A percentile compares a stretch with the other conserved stretches of the same genome.
Conservation (phyloP, 1,140 invertebrate species). For the Leptinotarsa texana region DNA sequence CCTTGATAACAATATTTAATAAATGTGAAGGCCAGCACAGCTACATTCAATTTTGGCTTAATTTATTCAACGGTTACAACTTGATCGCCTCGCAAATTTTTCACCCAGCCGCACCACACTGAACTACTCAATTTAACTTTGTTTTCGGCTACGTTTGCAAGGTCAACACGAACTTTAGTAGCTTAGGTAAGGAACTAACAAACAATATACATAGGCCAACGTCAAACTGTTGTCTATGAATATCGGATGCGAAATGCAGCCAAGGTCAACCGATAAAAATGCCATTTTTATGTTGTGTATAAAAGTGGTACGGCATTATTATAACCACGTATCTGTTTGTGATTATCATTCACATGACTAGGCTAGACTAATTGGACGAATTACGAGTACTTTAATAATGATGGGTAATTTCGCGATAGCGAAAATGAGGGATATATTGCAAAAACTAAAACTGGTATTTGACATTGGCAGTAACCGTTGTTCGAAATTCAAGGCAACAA, state of each 20-base stretch:
- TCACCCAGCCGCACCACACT: background rate
- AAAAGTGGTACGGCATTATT: background rate
- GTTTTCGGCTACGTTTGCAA: conserved; percentile 1
- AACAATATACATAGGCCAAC: background rate
- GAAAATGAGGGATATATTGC: background rate
- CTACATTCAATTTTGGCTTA: too few species aligned
- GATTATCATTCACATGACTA: too few species aligned
- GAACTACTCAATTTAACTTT: conserved; percentile 2
- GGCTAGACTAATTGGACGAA: too few species aligned
- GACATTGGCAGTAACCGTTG: background rate
- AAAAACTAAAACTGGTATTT: background rate
- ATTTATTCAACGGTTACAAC: too few species aligned
- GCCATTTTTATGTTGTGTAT: background rate
- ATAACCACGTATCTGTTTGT: too few species aligned
- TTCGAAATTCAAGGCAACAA: too few species aligned
- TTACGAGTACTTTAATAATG: background rate
- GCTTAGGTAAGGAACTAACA: background rate
- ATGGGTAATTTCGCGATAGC: conserved; percentile 2
- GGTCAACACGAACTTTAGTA: background rate
- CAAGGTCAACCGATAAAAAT: background rate
- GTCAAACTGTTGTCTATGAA: conserved; percentile 6
- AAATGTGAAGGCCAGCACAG: too few species aligned
- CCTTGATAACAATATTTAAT: too few species aligned
- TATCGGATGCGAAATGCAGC: conserved; percentile 1
- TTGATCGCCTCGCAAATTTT: background rate